These are phyloP conservation scores for Ibycter americanus DNA, from an alignment of 2,797 vertebrate genomes.

Conservation along the genomic window DNA sequence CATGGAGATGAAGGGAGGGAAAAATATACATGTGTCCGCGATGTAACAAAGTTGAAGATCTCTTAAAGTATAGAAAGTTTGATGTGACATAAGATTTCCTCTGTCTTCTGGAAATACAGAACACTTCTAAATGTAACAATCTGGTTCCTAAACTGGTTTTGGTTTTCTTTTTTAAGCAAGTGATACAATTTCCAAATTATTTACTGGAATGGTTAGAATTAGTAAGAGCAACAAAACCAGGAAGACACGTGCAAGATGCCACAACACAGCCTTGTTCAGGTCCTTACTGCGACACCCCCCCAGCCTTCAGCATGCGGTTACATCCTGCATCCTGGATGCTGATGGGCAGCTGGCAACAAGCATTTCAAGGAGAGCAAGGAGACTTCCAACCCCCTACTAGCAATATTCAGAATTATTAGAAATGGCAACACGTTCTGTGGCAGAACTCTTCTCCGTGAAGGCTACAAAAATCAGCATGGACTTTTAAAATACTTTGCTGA, in stretches of 20 bases:
- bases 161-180: neutral
- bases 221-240: neutral
- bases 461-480: neutral
- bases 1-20: neutral
- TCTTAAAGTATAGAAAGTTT: neutral
- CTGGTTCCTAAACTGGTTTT: neutral
- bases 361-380: accelerated
- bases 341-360: accelerated
- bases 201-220: neutral
- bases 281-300: neutral
- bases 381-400: neutral
- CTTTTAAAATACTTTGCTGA: neutral
- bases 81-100: neutral
- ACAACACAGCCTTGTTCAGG: neutral
- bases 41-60: neutral
- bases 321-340: accelerated
- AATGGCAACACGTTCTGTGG: neutral
- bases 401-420: neutral
- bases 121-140: neutral
- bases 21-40: accelerated
- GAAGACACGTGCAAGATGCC: accelerated
- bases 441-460: neutral
- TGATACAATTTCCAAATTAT: neutral
- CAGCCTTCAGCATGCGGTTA: accelerated
- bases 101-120: neutral